Conservation (phyloP, 2,888 invertebrate species). For the Cistogaster globosa region DNA sequence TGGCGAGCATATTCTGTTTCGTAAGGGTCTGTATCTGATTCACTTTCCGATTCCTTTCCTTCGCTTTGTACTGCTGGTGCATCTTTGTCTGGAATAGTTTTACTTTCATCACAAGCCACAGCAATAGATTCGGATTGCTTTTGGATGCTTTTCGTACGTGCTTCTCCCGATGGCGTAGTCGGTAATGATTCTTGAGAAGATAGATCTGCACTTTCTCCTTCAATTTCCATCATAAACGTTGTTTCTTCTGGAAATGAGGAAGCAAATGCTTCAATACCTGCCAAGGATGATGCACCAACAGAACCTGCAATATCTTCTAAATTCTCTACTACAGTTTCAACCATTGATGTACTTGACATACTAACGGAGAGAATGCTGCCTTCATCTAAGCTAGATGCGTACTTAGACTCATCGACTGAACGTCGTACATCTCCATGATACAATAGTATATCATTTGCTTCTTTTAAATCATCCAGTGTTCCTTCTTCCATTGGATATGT, state of each 20-base stretch:
- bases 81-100: slow-evolving; percentile 77
- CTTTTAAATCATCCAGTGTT: slow-evolving; percentile 75
- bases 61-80: slow-evolving; percentile 75
- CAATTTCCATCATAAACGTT: slow-evolving; percentile 74
- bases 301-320: slow-evolving; percentile 81
- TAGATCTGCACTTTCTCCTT: slow-evolving; percentile 77
- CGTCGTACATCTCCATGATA: slow-evolving; percentile 77
- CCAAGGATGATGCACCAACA: slow-evolving; percentile 81
- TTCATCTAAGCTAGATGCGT: slow-evolving; percentile 85
- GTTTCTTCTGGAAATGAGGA: slow-evolving; percentile 78
- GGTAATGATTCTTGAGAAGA: slow-evolving; percentile 76
- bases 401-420: slow-evolving; percentile 83
- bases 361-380: slow-evolving; percentile 85
- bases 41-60: slow-evolving; percentile 83
- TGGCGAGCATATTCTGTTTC: slow-evolving; percentile 83
- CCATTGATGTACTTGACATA: slow-evolving; percentile 85
- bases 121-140: slow-evolving; percentile 85
- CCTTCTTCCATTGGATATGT: slow-evolving; percentile 80
- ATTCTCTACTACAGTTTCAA: slow-evolving; percentile 83
- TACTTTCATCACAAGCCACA: slow-evolving; percentile 76
- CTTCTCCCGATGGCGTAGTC: slow-evolving; percentile 76
- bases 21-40: slow-evolving; percentile 83
- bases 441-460: slow-evolving; percentile 78
- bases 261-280: slow-evolving; percentile 80
- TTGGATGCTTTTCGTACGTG: slow-evolving; percentile 83